These are phyloP conservation scores for Rhingia rostrata DNA, from an alignment of 2,888 invertebrate species.

Conservation along the genomic window DNA sequence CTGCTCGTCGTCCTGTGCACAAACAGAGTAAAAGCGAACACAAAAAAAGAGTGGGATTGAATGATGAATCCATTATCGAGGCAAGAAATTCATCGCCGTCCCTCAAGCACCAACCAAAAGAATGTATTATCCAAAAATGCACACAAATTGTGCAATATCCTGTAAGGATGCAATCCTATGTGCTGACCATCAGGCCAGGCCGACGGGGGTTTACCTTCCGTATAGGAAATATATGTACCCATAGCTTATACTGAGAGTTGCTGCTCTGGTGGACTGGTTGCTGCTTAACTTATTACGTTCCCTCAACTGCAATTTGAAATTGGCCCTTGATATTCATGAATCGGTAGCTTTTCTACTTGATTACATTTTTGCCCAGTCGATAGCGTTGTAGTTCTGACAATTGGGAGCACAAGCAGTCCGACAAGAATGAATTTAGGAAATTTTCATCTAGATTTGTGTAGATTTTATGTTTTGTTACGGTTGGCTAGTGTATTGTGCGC, in stretches of 20 bases:
- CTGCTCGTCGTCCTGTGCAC: slow-evolving; percentile 11
- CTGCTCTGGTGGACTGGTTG: slow-evolving; percentile 1
- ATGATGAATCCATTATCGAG: slow-evolving; percentile 70
- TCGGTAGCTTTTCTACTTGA: slow-evolving; percentile 72
- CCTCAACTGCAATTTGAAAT: slow-evolving; percentile 62
- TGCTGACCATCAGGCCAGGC: slow-evolving; percentile 45
- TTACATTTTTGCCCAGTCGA: slow-evolving; percentile 64
- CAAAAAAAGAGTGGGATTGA: slow-evolving; percentile 38
- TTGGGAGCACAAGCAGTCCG: background rate
- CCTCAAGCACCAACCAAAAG: slow-evolving; percentile 47
- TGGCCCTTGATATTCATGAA: slow-evolving; percentile 74
- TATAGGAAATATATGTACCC: background rate
- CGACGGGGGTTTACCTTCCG: slow-evolving; percentile 46
- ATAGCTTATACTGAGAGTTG: background rate
- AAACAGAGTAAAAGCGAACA: background rate
- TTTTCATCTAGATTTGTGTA: slow-evolving; percentile 45
- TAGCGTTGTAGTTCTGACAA: slow-evolving; percentile 45
- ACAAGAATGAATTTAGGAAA: slow-evolving; percentile 58
- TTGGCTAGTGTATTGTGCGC: slow-evolving; percentile 2
- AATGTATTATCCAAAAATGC: slow-evolving; percentile 62
- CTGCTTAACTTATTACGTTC: slow-evolving; percentile 69
- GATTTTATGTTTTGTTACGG: slow-evolving; percentile 9
- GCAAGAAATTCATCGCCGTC: slow-evolving; percentile 54
- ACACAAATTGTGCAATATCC: slow-evolving; percentile 67
- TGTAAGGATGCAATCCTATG: slow-evolving; percentile 55